phyloP scores from a whole-genome alignment of 2,797 vertebrate species.

The Sandelia bainsii region DNA sequence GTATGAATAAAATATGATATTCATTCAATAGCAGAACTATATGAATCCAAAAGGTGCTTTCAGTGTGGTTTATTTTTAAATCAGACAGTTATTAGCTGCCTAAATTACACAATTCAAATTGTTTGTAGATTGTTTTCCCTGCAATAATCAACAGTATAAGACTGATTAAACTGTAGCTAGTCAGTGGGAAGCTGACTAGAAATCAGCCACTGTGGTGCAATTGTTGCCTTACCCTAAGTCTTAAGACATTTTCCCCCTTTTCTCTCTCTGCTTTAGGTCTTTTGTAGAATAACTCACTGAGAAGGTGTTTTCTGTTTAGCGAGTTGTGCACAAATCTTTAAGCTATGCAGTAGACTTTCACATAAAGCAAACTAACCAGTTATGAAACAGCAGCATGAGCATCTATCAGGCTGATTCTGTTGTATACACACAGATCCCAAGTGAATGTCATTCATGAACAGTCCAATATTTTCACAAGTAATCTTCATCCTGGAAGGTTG shows the following conservation, averaged over 20 bases:
- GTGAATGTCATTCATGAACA: conserved; percentile 25
- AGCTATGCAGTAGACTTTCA: not conserved
- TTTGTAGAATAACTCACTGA: not conserved
- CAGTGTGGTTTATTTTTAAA: too few relatives aligned
- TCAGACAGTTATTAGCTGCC: not conserved
- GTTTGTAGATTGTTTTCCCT: too few relatives aligned
- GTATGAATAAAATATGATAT: not conserved
- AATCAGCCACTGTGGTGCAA: not conserved
- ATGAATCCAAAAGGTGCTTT: not conserved
- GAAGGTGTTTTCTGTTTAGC: not conserved
- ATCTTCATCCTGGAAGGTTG: not conserved
- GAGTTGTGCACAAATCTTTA: not conserved
- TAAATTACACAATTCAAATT: not conserved
- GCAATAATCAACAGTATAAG: not conserved
- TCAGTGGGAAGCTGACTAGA: not conserved
- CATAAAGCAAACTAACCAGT: not conserved
- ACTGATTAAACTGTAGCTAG: not conserved
- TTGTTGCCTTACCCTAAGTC: not conserved
- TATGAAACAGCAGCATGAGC: conserved; percentile 2
- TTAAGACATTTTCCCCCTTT: not conserved
- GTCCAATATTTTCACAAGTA: not conserved
- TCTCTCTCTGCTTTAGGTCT: not conserved
- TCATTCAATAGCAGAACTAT: not conserved
- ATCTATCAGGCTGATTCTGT: conserved; percentile 6
- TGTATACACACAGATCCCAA: conserved; percentile 14